phyloP scores from a whole-genome alignment of 2,888 invertebrate genomes.

The Aphidoletes aphidimyza region DNA sequence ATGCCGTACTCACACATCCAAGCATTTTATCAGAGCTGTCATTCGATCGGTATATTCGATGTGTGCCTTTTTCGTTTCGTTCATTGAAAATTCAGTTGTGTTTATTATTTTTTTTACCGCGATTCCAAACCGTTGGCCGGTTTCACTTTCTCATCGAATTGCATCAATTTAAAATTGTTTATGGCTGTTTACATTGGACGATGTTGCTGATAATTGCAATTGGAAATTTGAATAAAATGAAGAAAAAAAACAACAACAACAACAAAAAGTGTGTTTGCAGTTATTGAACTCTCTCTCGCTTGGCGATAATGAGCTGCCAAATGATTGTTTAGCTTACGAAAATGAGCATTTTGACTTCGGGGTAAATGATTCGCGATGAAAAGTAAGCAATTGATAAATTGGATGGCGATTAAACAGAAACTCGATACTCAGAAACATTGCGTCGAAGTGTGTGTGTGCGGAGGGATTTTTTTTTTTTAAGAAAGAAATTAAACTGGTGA shows the following conservation, averaged over 20 bases:
- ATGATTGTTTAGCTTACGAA: neutral
- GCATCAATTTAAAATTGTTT: slow-evolving; percentile 1
- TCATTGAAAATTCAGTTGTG: slow-evolving; percentile 7
- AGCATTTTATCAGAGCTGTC: too few relatives aligned
- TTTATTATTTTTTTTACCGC: neutral
- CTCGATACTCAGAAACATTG: too few relatives aligned
- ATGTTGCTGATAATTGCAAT: neutral
- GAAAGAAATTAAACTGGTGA: too few relatives aligned
- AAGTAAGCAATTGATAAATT: too few relatives aligned
- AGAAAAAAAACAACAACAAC: too few relatives aligned
- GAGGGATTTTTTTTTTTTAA: too few relatives aligned
- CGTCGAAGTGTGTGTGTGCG: too few relatives aligned
- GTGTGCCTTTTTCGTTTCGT: neutral
- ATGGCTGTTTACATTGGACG: neutral
- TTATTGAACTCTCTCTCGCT: slow-evolving; percentile 28
- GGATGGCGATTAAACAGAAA: neutral
- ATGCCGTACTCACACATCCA: too few relatives aligned
- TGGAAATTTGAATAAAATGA: neutral
- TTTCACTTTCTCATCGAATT: neutral
- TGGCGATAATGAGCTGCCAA: neutral
- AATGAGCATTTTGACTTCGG: neutral
- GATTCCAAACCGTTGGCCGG: neutral
- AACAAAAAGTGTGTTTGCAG: too few relatives aligned
- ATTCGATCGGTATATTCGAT: neutral
- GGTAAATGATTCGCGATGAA: neutral